Base-by-base conservation (phyloP, 2,888 invertebrate genomes). In the Drosophila picticornis region DNA sequence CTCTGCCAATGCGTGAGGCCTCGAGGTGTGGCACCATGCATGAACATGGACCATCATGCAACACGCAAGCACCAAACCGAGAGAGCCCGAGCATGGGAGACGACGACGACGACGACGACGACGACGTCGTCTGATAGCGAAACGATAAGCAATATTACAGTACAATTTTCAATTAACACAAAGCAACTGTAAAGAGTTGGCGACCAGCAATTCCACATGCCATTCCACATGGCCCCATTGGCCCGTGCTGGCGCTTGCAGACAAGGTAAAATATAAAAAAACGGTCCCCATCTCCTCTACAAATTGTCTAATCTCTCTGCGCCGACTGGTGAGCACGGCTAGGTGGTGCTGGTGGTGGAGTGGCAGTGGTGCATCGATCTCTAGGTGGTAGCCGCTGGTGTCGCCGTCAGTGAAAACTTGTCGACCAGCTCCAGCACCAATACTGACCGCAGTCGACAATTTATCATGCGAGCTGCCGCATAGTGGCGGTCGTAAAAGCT, bases 111-210 rank as follows among this genome's bases (percentile, higher is more conserved):
- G 72, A 66, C 56, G 52, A 62, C 66, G 72, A 77, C 77, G 80
- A 73, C 76, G 70, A 43, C 72, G 64, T 58, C 60, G 75, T 22
- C 74, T 87, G 91, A 91, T 91, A 88, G 91, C 72, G 63, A 60
- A 65, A 64, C 88, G 91, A 91, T 90, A 91, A 83, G 83, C 89
- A 86, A 92, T 92, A 92, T 92, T 92, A 92, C 91, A 91, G 88
- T 92, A 91, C 92, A 91, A 91, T 91, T 91, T 91, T 91, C 92
- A 92, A 92, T 92, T 92, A 92, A 92, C 92, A 92, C 91, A 88
- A 88, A 81, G 88, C 85, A 91, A 88, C 88, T 86, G 90, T 86
- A 89, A 90, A 84, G 75, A 51, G 66, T 65, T 40, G 38, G 38
- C 40, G 48, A 63, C 43, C 69, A 64, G 65, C 48, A 66, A 76